Percentiles rank a stretch among this genome's conserved stretches.
These are phyloP conservation scores for Caenorhabditis doughertyi DNA, from an alignment of 2,888 invertebrate genomes.

Conservation along the genomic window DNA sequence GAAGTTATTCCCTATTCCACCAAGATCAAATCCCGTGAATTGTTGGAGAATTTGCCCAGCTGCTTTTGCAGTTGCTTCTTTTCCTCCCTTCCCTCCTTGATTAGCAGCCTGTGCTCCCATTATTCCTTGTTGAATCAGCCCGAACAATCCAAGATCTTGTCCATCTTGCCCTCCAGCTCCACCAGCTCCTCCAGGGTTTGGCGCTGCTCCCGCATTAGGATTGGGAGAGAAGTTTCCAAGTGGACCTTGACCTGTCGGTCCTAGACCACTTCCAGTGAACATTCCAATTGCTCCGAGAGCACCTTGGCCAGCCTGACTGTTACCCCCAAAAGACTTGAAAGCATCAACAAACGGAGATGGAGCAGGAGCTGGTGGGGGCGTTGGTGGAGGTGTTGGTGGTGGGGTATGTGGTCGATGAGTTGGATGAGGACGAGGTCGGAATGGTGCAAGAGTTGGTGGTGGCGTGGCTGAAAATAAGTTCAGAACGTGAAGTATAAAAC, in stretches of 20 bases:
- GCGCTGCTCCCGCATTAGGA: constrained; percentile 47
- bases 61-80: constrained; percentile 66
- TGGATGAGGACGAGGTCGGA: constrained; percentile 62
- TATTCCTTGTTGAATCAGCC: constrained; percentile 70
- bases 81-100: constrained; percentile 62
- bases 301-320: constrained; percentile 50
- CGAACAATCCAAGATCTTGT: constrained; percentile 69
- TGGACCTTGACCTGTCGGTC: constrained; percentile 62
- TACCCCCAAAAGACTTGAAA: constrained; percentile 51
- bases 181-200: constrained; percentile 22
- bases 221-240: constrained; percentile 60
- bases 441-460: constrained; percentile 60
- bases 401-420: constrained; percentile 32
- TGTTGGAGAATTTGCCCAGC: constrained; percentile 69
- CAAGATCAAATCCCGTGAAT: constrained; percentile 74
- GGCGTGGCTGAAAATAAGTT: constrained; percentile 64
- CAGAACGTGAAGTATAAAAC: neutral
- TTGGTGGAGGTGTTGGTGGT: constrained; percentile 62
- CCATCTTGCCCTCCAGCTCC: constrained; percentile 62
- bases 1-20: constrained; percentile 68
- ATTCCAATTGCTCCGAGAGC: constrained; percentile 65
- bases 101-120: constrained; percentile 68
- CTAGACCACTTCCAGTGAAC: constrained; percentile 65
- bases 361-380: constrained; percentile 57
- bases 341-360: constrained; percentile 60